These are phyloP conservation scores for Salticus scenicus DNA, from an alignment of 2,888 invertebrate genomes.

Conservation along the genomic window DNA sequence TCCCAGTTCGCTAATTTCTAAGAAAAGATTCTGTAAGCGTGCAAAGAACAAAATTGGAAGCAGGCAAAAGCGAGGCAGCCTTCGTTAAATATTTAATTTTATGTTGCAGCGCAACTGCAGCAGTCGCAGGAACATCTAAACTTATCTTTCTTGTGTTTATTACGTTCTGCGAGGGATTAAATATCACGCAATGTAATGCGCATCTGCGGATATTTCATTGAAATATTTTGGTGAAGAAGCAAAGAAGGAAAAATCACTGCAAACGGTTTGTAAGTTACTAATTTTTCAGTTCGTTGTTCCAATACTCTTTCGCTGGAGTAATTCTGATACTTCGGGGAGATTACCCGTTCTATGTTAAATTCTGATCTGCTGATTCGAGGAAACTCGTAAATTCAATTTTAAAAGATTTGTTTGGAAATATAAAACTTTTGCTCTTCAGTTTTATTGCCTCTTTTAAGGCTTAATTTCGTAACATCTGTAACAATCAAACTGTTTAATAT, in stretches of 20 bases:
- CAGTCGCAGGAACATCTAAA: constrained; percentile 15
- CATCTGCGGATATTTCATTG: background rate
- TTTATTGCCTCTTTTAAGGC: no score
- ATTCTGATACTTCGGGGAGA: no score
- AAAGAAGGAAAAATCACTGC: background rate
- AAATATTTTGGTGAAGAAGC: background rate
- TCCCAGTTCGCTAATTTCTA: no score
- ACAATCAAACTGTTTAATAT: no score
- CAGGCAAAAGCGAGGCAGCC: background rate
- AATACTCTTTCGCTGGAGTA: no score
- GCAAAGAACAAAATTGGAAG: background rate
- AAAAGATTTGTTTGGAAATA: no score
- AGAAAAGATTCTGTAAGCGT: no score
- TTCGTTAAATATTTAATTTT: constrained; percentile 16
- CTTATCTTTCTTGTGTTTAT: background rate
- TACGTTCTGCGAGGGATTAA: background rate
- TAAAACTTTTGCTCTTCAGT: no score
- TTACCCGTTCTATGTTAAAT: background rate
- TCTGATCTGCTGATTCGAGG: background rate
- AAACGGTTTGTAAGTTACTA: background rate
- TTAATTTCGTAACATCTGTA: no score
- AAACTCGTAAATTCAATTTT: no score
- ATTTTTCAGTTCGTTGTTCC: background rate
- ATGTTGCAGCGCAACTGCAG: constrained; percentile 19
- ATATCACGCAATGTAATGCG: background rate